Evolutionary conservation across 1,140 invertebrate species (phyloP), one percentile per base, ranked within the genome.

Genomic region (Thaumatotibia leucotreta): DNA sequence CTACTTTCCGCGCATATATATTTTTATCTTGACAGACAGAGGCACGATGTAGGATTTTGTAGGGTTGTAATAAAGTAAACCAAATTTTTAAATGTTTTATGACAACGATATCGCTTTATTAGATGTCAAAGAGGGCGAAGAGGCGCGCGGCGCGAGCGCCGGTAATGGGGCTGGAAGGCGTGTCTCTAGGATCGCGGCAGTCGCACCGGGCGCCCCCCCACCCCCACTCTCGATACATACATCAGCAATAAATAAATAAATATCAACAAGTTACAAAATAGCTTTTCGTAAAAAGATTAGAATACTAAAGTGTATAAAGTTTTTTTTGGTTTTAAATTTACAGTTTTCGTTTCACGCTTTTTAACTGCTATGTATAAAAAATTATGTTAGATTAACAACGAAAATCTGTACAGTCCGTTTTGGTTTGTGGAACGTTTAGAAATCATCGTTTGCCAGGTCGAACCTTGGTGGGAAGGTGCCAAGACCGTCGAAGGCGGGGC

Each of bases 401-500:
- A 82, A 82, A 79, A 84, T 88, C 84, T 83, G 84, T 88, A 89
- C 87, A 89, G 88, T 89, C 87, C 86, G 83, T 91, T 86, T 84
- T 79, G 76, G 69, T 80, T 83, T 86, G 80, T 91, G 88, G 87
- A 91, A 91, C 87, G 88, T 91, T 95, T 96, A 96, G 92, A 95
- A 94, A 87, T 96, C 95, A 92, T 96, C 96, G 88, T 95, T 95
- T 93, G 95, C 95, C 92, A 97, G 95, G 93, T 97, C 96, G 94
- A 97, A 97, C 93, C 96, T 95, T 92, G 96, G 95, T 93, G 96
- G 96, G 94, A 97, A 97, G 93, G 95, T 95, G 81, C 86, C 88
- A 91, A 95, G 93, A 90, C 95, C 95, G 91, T 96, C 96, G 87
- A 94, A 92, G 92, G 95, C 94, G 93, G 94, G 94, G 91, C 93